Base-by-base conservation (phyloP, 2,797 vertebrate genomes). In the Pterois miles region DNA sequence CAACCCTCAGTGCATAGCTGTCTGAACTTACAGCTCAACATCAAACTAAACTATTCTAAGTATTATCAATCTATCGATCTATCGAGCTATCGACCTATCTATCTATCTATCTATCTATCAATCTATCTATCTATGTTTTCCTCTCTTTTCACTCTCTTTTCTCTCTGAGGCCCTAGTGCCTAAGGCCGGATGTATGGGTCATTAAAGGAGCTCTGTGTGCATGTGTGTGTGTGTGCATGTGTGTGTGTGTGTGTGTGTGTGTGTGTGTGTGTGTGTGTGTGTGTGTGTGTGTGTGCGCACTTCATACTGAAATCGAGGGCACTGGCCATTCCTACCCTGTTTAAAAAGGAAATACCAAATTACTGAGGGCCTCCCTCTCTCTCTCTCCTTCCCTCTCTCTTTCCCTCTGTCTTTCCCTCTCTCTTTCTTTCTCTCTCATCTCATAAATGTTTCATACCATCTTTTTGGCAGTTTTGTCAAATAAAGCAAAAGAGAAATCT, bases 281-380 rank as follows among this genome's bases (percentile, higher is more conserved):
- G 57, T 57, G 59, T 40, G 72, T 46, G 74, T 71, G 63, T 38
- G 70, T 56, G 74, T 36, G 57, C 12, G 66, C n/a, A 36, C 48
- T 78, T 65, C 62, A 59, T 58, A 52, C 64, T 76, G 40, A 83
- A 88, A 91, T 76, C 0, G 71, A 87, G 89, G 86, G 83, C 84
- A 90, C 43, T 87, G 83, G 78, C 80, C 86, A 82, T 88, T 87
- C 83, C 88, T 91, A 80, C 87, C 71, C 70, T 65, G 69, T 88
- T 86, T 81, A 75, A 89, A 89, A 91, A 93, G 92, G 93, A 94
- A 94, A 93, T 94, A 92, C 93, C 93, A 93, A 91, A 93, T 94
- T 93, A 93, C 84, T 64, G 72, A 88, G 86, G 86, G 69, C 81
- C 83, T 86, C 85, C n/a, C 59, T 71, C 53, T 54, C 59, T 65